Conservation (phyloP, 2,797 vertebrate species). For the Yasuhikotakia modesta region DNA sequence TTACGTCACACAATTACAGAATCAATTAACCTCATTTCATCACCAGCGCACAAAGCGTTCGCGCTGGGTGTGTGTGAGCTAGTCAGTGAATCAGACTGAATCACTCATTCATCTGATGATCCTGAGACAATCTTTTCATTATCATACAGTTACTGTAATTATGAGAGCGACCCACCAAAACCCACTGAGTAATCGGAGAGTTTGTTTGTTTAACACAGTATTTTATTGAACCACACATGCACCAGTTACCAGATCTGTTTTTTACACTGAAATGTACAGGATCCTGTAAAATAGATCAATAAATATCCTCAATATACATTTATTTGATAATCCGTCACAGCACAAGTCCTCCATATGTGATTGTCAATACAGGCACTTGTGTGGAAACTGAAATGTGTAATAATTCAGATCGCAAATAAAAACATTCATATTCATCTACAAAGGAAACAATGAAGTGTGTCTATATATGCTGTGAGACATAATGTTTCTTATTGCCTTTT, state of each 20-base stretch:
- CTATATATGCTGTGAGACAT: background rate
- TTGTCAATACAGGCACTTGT: conserved; percentile 60
- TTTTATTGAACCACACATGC: conserved; percentile 30
- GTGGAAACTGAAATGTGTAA: conserved; percentile 17
- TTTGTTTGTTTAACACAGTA: conserved; percentile 34
- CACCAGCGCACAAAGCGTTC: background rate
- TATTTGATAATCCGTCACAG: conserved; percentile 14
- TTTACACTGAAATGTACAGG: conserved; percentile 86
- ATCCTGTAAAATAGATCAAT: conserved; percentile 33
- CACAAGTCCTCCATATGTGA: conserved; percentile 33
- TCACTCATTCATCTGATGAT: background rate
- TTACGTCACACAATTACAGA: background rate
- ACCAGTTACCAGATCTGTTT: background rate
- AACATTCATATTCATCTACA: conserved; percentile 15
- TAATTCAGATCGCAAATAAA: conserved; percentile 7
- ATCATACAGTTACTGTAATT: background rate
- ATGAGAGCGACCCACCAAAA: background rate
- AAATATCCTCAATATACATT: conserved; percentile 32
- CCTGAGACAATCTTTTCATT: background rate
- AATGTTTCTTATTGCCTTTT: conserved; percentile 2
- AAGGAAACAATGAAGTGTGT: background rate
- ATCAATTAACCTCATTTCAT: background rate
- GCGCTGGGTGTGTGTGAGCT: background rate
- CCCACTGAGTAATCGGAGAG: background rate
- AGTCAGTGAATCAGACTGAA: background rate